Conservation (phyloP, 2,888 invertebrate genomes). For the Drosophila sordidula region DNA sequence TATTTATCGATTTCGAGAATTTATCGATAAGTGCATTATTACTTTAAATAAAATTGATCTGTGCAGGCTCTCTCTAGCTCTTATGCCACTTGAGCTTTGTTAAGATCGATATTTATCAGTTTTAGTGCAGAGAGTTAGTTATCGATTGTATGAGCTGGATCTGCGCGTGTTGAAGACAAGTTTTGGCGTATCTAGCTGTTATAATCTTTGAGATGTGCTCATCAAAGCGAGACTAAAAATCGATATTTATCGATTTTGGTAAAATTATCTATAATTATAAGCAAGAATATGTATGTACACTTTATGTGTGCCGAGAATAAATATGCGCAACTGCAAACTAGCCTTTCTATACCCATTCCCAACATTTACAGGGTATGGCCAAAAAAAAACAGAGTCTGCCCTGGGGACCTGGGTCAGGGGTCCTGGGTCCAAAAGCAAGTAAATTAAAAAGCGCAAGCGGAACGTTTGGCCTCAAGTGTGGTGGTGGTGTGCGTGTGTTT, state of each 20-base stretch:
- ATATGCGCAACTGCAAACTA: too few relatives aligned
- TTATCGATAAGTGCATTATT: too few relatives aligned
- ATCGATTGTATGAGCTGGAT: neutral
- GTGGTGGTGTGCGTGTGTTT: neutral
- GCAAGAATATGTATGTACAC: too few relatives aligned
- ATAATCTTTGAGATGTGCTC: neutral
- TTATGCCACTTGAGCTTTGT: too few relatives aligned
- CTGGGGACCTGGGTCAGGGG: slow-evolving; percentile 52
- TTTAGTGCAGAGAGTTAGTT: neutral
- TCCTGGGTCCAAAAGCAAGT: slow-evolving; percentile 41
- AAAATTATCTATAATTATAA: too few relatives aligned
- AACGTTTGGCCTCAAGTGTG: slow-evolving; percentile 32
- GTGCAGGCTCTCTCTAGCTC: too few relatives aligned
- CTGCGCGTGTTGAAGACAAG: too few relatives aligned
- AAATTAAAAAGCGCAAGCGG: slow-evolving; percentile 71
- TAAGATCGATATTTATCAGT: neutral
- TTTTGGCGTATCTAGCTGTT: neutral
- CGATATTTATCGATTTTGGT: neutral
- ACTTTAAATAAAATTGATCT: too few relatives aligned
- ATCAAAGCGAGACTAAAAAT: neutral
- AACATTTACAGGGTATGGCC: slow-evolving; percentile 1
- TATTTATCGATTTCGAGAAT: too few relatives aligned
- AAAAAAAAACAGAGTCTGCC: slow-evolving; percentile 26
- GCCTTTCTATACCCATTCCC: neutral
- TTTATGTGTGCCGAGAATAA: too few relatives aligned